Base-by-base conservation (phyloP, 1,140 invertebrate genomes). In the Marisa cornuarietis region DNA sequence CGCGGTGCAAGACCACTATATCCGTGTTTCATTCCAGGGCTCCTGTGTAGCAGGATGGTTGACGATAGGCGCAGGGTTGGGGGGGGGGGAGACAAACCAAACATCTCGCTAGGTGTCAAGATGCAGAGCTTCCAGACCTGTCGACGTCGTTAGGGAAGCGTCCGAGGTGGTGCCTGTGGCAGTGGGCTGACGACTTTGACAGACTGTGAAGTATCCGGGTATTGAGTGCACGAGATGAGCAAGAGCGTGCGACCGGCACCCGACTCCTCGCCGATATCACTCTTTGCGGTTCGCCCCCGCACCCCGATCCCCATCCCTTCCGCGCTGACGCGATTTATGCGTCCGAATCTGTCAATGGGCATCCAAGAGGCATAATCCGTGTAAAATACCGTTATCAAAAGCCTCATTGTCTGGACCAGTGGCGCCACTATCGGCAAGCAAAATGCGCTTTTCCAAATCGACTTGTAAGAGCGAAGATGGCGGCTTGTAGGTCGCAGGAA, bases 331-430 rank as follows among this genome's bases (percentile, higher is more conserved):
- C 73, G n/a, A 75, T 75, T 51, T 54, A 26, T 54, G 26, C 22
- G 20, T 51, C 8, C 54, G 22, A 54, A n/a, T 63, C 22, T 61
- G 24, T 16, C 20, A 61, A 75, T 31, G 58, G 73, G 58, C 52
- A 54, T 61, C 73, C 73, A 26, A 75, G 24, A 9, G 73, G 31
- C 58, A 20, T 75, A 75, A 75, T 75, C 73, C 73, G 73, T 31
- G 54, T 75, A 75, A 75, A 62, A 75, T 62, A 63, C 73, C 73
- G 20, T 16, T 31, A 54, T 54, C n/a, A 26, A 62, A 18, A 54
- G 22, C 73, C 73, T n/a, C 73, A 62, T 75, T 75, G 73, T 75
- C 54, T 42, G 8, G 4, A 20, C 73, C 31, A 26, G 20, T 75
- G 18, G 31, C 54, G 20, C 31, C 73, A 62, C 73, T 75, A 61